phyloP scores from a whole-genome alignment of 2,797 vertebrate species.

The Rousettus madagascariensis region DNA sequence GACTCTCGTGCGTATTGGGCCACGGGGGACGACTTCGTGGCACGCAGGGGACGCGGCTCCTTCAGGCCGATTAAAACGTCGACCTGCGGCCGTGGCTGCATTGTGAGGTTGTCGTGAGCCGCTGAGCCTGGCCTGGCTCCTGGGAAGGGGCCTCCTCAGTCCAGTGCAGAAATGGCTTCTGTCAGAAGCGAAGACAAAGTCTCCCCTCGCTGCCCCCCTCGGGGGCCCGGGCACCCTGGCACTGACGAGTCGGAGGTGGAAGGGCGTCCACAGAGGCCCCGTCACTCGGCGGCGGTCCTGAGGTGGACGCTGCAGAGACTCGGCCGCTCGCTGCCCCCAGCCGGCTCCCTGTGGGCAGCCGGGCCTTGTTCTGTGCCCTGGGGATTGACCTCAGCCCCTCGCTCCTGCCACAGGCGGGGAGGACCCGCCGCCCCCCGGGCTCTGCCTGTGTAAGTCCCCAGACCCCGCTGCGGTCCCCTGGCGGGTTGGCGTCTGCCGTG shows the following conservation, averaged over 20 bases:
- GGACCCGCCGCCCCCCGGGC: not conserved
- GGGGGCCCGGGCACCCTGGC: no score
- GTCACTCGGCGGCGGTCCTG: fast-evolving
- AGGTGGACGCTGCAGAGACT: not conserved
- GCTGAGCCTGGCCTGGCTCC: not conserved
- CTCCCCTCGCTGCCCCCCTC: no score
- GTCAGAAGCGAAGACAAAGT: no score
- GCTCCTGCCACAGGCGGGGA: not conserved
- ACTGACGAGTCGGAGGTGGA: not conserved
- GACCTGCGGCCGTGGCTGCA: not conserved
- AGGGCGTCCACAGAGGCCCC: not conserved
- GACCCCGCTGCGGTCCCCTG: no score
- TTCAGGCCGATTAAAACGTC: not conserved
- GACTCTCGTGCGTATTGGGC: not conserved
- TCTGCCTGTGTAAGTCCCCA: not conserved
- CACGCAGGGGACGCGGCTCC: not conserved
- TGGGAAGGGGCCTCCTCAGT: not conserved
- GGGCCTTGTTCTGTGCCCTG: not conserved
- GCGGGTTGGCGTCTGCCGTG: not conserved
- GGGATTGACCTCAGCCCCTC: not conserved
- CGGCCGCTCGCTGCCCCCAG: no score
- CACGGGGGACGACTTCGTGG: not conserved
- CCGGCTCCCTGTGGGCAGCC: not conserved
- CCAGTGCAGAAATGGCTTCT: not conserved
- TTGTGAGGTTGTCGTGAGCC: not conserved